Conservation (phyloP, 2,113 vertebrate genomes). For the Casuarius casuarius region DNA sequence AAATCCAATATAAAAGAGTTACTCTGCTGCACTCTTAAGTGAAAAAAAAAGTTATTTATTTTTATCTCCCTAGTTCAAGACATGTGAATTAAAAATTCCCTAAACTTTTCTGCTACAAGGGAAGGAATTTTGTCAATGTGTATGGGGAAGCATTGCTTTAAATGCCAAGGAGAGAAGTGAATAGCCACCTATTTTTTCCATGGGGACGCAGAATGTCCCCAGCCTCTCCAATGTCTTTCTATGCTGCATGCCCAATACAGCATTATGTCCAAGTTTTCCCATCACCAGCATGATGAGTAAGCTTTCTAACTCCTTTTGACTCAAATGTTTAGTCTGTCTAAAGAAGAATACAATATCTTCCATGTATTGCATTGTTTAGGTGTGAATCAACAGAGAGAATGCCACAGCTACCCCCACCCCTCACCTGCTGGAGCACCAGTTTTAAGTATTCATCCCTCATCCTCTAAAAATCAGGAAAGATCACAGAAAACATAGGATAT, state of each 20-base stretch:
- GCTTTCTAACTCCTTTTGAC: not conserved
- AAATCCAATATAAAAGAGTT: not conserved
- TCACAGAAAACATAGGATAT: not conserved
- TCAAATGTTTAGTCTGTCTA: not conserved
- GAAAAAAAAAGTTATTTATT: not conserved
- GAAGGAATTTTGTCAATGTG: not conserved
- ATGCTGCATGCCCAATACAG: not conserved
- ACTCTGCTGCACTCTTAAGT: not conserved
- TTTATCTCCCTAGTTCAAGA: not conserved
- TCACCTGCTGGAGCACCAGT: not conserved
- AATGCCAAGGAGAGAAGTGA: not conserved
- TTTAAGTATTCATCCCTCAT: not conserved
- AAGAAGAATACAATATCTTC: not conserved
- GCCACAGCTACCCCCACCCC: not conserved
- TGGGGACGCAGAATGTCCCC: not conserved
- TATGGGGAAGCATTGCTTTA: not conserved
- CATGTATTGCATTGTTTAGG: not conserved
- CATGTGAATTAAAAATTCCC: not conserved
- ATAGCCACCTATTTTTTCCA: not conserved
- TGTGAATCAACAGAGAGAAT: not conserved
- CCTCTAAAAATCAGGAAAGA: not conserved
- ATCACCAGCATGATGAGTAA: not conserved
- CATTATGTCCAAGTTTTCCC: not conserved
- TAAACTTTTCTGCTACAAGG: not conserved
- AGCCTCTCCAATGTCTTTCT: not conserved